phyloP scores from a whole-genome alignment of 35 echinoderm and acorn worm species.

The Lytechinus pictus region DNA sequence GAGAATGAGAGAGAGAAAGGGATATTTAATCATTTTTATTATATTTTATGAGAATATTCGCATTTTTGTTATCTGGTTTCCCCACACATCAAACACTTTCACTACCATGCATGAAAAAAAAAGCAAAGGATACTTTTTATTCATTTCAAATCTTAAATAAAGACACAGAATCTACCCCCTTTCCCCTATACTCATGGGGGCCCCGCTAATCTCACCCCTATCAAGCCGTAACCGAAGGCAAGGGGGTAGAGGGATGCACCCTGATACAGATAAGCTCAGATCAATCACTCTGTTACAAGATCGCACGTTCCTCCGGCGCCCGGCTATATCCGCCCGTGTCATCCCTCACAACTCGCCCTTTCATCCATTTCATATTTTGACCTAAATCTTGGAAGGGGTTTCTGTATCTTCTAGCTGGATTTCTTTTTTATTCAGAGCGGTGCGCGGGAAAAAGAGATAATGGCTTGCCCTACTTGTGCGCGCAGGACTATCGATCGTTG shows the following conservation, averaged over 20 bases:
- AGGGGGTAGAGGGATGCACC: background rate
- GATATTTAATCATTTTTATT: too few species aligned
- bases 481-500: background rate
- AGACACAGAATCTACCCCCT: background rate
- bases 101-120: background rate
- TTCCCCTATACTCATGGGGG: background rate
- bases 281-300: background rate
- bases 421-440: background rate
- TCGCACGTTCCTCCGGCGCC: conserved; percentile 30
- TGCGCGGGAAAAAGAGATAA: background rate
- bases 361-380: conserved; percentile 24
- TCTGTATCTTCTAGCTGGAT: background rate
- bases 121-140: background rate
- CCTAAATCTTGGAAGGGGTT: background rate
- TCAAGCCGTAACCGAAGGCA: background rate
- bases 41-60: too few species aligned
- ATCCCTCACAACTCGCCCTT: background rate
- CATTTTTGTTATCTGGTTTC: too few species aligned
- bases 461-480: conserved; percentile 7
- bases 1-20: too few species aligned
- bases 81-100: too few species aligned
- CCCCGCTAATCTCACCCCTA: background rate
- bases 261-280: background rate
- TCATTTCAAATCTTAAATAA: background rate
- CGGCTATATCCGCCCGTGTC: background rate